phyloP scores from a whole-genome alignment of 2,888 invertebrate species.

The Rosalia funebris region DNA sequence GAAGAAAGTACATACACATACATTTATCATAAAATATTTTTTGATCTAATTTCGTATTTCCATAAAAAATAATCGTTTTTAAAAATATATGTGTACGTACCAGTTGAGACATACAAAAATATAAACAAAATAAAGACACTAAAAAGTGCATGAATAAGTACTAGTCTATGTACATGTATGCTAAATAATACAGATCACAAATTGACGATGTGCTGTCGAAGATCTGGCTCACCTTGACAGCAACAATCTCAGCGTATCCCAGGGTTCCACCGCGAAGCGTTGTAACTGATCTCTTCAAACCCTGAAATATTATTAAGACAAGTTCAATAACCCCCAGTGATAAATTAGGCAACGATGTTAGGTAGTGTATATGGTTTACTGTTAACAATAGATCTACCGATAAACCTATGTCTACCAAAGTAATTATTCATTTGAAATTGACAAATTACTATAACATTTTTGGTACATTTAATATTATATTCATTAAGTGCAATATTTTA shows the following conservation, averaged over 20 bases:
- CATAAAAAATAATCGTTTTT: too few relatives aligned
- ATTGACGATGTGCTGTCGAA: slow-evolving; percentile 28
- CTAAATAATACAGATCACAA: background rate
- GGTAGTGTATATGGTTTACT: background rate
- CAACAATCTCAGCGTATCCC: slow-evolving; percentile 95
- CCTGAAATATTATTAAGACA: slow-evolving; percentile 70
- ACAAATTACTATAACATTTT: too few relatives aligned
- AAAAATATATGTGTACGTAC: background rate
- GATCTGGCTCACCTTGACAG: slow-evolving; percentile 84
- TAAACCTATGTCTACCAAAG: too few relatives aligned
- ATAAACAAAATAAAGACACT: background rate
- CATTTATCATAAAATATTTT: slow-evolving; percentile 6
- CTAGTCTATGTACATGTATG: background rate
- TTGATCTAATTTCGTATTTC: too few relatives aligned
- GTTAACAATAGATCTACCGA: too few relatives aligned
- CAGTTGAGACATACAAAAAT: background rate
- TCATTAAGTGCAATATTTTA: too few relatives aligned
- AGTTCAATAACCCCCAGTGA: slow-evolving; percentile 4
- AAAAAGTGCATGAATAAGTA: background rate
- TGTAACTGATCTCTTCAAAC: slow-evolving; percentile 93
- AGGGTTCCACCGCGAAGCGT: slow-evolving; percentile 87
- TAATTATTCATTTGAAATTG: too few relatives aligned
- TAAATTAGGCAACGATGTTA: background rate
- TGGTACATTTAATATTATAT: too few relatives aligned
- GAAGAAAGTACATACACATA: slow-evolving; percentile 1